Evolutionary conservation across 2,888 invertebrate genomes (phyloP), one percentile per base, ranked within the genome.

Genomic region (Hydriomena furcata): DNA sequence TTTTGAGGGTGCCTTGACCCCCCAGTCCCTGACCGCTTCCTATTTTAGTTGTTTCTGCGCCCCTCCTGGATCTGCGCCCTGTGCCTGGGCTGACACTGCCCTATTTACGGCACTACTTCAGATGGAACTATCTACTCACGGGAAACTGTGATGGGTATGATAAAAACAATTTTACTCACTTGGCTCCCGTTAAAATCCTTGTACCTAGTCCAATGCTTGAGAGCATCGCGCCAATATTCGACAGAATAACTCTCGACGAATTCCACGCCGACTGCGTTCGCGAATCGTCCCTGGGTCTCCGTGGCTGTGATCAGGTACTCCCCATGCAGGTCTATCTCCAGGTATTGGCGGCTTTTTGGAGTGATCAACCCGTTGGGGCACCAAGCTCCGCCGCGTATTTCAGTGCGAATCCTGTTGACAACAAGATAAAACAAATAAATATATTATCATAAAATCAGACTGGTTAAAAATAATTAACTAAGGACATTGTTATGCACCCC

Each of bases 321-420:
- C 48, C 91, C 92, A 11, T 91, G 92, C 31, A 98, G 91, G 73
- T 97, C 94, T 40, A 96, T 93, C 80, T 98, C 96, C 36, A 98
- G 89, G 80, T 93, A 97, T 76, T 98, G 97, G 7, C 95, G 93
- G 49, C 95, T 93, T 47, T 93, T 93, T 43, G 93, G 92, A 61
- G 94, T 93, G 63, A 97, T 95, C 70, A 95, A 93, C 0, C 94
- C 94, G 70, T 95, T 94, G 5, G 98, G 97, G 82, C 98, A 98
- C 98, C 98, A 98, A 0, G 98, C 97, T 0, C 98, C 98, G 0
- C 97, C 97, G 57, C 95, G 95, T 63, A 94, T 93, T 74, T 97
- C 97, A 41, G 95, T 94, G 5, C 96, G 93, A 61, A 97, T 94
- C 78, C 97, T 97, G 91, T 2, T 32, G 58, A 58, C 41, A 48